Percentiles rank a stretch among this genome's conserved stretches.
phyloP scores from a whole-genome alignment of 2,888 invertebrate genomes.

The Cantharis lateralis region DNA sequence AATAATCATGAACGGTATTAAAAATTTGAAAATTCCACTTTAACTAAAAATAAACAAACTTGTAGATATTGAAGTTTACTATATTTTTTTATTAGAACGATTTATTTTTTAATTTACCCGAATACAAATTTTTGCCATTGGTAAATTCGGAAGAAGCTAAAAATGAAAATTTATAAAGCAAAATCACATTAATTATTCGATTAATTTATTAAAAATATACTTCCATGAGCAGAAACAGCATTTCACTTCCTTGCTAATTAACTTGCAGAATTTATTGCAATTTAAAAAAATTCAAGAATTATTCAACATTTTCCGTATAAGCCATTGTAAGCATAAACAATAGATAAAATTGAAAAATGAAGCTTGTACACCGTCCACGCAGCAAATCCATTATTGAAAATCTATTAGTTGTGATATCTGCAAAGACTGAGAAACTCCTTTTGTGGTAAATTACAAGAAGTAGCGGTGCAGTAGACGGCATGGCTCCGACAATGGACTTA shows the following conservation, averaged over 20 bases:
- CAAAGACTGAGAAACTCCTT: conserved; percentile 39
- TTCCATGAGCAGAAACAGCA: background rate
- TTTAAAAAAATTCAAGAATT: background rate
- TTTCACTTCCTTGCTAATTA: background rate
- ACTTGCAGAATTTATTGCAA: background rate
- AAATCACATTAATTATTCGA: background rate
- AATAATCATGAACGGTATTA: no score
- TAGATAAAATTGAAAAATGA: conserved; percentile 6
- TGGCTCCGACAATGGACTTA: conserved; percentile 53
- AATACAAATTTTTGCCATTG: no score
- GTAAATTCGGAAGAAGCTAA: no score
- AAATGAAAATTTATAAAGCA: no score
- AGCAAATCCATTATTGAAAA: conserved; percentile 16
- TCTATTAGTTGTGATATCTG: conserved; percentile 21
- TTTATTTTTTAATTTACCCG: no score
- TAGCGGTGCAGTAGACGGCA: conserved; percentile 48
- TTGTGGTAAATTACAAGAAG: conserved; percentile 48
- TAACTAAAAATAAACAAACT: no score
- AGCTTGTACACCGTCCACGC: conserved; percentile 8
- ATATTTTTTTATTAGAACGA: no score
- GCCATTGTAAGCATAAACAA: conserved; percentile 2
- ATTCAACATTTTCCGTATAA: background rate
- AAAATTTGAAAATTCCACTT: no score
- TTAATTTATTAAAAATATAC: background rate
- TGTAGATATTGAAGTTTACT: no score